phyloP scores from a whole-genome alignment of 2,113 vertebrate species.

The Ptychochromis oligacanthus region DNA sequence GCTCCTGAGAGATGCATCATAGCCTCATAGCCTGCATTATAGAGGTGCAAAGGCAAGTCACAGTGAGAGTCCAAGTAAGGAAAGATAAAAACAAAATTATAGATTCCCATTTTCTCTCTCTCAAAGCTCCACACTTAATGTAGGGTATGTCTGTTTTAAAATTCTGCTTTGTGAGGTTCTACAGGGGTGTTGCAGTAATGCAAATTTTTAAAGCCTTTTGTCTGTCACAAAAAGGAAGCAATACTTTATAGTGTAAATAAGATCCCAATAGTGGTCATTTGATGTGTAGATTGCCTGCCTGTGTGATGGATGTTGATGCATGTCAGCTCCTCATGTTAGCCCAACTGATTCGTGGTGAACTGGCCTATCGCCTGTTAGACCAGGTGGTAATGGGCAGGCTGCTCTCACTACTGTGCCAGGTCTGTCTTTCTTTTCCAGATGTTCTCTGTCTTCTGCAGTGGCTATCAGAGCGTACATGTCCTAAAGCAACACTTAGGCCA shows the following conservation, averaged over 20 bases:
- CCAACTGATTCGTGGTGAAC: conserved; percentile 20
- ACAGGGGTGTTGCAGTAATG: neutral
- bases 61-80: neutral
- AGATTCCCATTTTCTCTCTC: neutral
- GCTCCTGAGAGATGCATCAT: no score
- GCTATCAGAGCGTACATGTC: neutral
- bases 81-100: neutral
- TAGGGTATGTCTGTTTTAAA: neutral
- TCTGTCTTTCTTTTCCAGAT: conserved; percentile 50
- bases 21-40: neutral
- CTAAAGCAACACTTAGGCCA: neutral
- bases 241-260: conserved; percentile 65
- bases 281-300: conserved; percentile 57
- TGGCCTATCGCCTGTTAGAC: conserved; percentile 39
- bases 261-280: conserved; percentile 44
- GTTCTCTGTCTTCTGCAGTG: conserved; percentile 27
- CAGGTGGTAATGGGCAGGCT: conserved; percentile 55
- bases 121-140: neutral
- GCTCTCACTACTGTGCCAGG: conserved; percentile 26
- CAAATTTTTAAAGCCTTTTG: conserved; percentile 7
- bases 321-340: conserved; percentile 50
- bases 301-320: conserved; percentile 58
- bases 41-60: neutral
- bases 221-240: conserved; percentile 12
- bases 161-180: neutral